Evolutionary conservation across 1,140 invertebrate species (phyloP).

Genomic region (Neelides sp.): DNA sequence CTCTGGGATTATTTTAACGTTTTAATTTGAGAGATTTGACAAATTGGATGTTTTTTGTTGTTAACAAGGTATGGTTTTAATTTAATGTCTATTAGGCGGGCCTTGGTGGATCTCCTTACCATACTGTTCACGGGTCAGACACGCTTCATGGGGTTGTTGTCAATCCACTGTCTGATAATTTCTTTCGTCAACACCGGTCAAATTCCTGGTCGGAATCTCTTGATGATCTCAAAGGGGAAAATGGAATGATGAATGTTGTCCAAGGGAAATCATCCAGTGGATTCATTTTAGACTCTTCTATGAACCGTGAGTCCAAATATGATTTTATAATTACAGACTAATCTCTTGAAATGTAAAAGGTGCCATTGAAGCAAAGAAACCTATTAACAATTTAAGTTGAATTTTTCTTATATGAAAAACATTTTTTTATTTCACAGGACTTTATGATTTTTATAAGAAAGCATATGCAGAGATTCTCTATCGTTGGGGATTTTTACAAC

Average conservation of each 20-base stretch:
- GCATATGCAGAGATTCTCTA: conserved; percentile 80
- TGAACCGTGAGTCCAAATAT: conserved; percentile 18
- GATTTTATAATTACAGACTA: background rate
- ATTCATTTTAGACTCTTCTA: conserved; percentile 14
- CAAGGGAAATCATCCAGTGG: conserved; percentile 3
- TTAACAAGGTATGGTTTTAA: background rate
- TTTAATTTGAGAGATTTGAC: too few relatives aligned
- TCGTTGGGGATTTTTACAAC: conserved; percentile 65
- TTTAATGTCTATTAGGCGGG: conserved; percentile 35
- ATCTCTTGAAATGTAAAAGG: background rate
- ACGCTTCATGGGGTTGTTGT: conserved; percentile 44
- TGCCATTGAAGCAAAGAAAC: background rate
- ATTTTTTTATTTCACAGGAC: conserved; percentile 30
- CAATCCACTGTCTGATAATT: conserved; percentile 21
- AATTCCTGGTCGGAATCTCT: conserved; percentile 78
- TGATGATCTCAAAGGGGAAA: conserved; percentile 47
- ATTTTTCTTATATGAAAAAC: conserved; percentile 4
- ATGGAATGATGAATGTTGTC: background rate
- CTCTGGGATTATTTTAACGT: background rate
- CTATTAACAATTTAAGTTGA: background rate
- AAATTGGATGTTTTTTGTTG: background rate
- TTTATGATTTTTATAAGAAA: conserved; percentile 76
- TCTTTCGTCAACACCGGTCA: conserved; percentile 50
- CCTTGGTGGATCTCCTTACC: conserved; percentile 74
- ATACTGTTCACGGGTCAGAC: conserved; percentile 74